Percentiles rank a stretch among this genome's conserved stretches.
Evolutionary conservation across 2,113 vertebrate species (phyloP).

Genomic region (Cygnus atratus): DNA sequence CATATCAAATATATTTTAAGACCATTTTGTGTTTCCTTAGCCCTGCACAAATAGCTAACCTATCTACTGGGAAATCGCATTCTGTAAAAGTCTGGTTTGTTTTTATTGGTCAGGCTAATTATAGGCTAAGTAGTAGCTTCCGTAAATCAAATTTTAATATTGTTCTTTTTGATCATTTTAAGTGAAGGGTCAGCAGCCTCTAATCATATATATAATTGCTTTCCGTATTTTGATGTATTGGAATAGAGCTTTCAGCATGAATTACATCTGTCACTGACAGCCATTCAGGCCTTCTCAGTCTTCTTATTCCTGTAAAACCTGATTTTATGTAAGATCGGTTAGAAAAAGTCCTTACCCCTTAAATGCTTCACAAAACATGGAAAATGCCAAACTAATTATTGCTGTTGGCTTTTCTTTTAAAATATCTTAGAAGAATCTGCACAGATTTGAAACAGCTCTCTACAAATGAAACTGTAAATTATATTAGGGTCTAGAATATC

Average conservation of each 20-base stretch:
- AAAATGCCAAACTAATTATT: constrained; percentile 68
- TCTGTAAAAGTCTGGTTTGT: constrained; percentile 20
- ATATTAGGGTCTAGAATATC: constrained; percentile 2
- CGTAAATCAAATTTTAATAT: constrained; percentile 74
- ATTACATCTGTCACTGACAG: not conserved
- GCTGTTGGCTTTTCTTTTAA: constrained; percentile 53
- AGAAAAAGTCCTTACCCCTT: constrained; percentile 11
- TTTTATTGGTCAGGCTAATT: constrained; percentile 56
- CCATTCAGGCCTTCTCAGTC: not conserved
- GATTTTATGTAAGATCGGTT: constrained; percentile 3
- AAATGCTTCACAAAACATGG: constrained; percentile 39
- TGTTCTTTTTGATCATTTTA: constrained; percentile 64
- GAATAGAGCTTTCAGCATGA: constrained; percentile 27
- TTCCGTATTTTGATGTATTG: constrained; percentile 31
- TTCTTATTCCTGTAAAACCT: constrained; percentile 21
- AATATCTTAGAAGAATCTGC: constrained; percentile 6
- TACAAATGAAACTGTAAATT: constrained; percentile 40
- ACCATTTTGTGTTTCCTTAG: constrained; percentile 51
- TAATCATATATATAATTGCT: constrained; percentile 30
- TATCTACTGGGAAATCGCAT: constrained; percentile 41
- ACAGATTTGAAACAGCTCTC: constrained; percentile 37
- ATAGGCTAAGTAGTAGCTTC: constrained; percentile 50
- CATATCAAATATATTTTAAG: constrained; percentile 17
- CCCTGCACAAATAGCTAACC: constrained; percentile 49
- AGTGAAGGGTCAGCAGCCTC: constrained; percentile 53